Evolutionary conservation across 2,113 vertebrate genomes (phyloP).

Genomic region (Saccopteryx leptura): DNA sequence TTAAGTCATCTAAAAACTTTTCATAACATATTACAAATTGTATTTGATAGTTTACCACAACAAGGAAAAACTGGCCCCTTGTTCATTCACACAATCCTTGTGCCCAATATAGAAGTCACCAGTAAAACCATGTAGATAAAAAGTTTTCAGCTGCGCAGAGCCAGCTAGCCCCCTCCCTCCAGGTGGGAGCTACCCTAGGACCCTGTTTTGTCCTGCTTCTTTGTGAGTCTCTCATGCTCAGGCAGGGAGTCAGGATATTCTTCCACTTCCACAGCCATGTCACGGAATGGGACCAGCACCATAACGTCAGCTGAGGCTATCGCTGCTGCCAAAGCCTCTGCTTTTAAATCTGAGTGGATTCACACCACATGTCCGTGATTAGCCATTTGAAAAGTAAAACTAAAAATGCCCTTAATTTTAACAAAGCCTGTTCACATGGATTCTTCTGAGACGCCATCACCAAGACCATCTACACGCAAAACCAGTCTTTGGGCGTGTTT

Average conservation of each 20-base stretch:
- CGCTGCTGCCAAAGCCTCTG: constrained; percentile 96
- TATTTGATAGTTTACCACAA: constrained; percentile 93
- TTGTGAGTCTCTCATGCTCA: constrained; percentile 96
- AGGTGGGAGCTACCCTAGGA: constrained; percentile 96
- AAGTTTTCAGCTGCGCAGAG: constrained; percentile 98
- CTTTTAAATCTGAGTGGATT: constrained; percentile 97
- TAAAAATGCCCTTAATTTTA: constrained; percentile 99
- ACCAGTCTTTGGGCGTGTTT: constrained; percentile 98
- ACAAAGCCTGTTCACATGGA: constrained; percentile 97
- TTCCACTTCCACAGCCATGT: constrained; percentile 93
- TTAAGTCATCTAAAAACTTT: constrained; percentile 89
- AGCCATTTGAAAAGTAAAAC: constrained; percentile 99
- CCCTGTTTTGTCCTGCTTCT: constrained; percentile 97
- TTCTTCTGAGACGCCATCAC: constrained; percentile 95
- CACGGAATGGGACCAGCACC: constrained; percentile 96
- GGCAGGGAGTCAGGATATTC: constrained; percentile 97
- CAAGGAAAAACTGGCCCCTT: constrained; percentile 89
- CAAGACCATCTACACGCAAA: constrained; percentile 97
- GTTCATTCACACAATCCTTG: constrained; percentile 86
- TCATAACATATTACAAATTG: constrained; percentile 93
- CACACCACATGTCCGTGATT: constrained; percentile 98
- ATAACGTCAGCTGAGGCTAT: constrained; percentile 99
- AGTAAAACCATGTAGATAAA: constrained; percentile 98
- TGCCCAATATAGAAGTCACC: constrained; percentile 92
- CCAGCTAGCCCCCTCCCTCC: constrained; percentile 95